Percentiles rank a stretch among this genome's conserved stretches.
These are phyloP conservation scores for Ectobius pallidus DNA, from an alignment of 2,888 invertebrate genomes.

Conservation along the genomic window DNA sequence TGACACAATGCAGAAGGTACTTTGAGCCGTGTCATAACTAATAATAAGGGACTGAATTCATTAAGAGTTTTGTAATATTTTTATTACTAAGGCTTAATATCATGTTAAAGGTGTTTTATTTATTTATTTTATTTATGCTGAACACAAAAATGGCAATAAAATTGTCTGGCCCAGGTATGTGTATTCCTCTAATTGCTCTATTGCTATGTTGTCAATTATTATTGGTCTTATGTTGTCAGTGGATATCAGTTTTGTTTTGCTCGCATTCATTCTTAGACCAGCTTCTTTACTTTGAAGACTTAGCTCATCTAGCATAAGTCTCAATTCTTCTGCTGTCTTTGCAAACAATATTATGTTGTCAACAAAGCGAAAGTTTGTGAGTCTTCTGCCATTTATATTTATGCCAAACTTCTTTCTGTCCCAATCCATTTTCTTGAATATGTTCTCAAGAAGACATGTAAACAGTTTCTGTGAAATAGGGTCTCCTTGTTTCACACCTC, in stretches of 20 bases:
- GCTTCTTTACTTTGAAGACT: constrained; percentile 4
- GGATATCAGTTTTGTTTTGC: neutral
- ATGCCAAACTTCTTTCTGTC: neutral
- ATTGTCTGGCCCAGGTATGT: neutral
- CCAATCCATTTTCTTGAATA: neutral
- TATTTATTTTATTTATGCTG: too few species aligned
- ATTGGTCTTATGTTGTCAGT: neutral
- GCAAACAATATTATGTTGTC: neutral
- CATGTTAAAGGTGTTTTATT: too few species aligned
- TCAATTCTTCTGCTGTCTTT: neutral
- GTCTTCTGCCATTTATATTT: constrained; percentile 1
- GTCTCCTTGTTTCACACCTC: neutral
- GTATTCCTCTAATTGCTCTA: neutral
- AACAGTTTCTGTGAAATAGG: neutral
- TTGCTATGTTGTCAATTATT: neutral
- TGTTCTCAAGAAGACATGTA: neutral
- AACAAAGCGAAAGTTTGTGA: neutral
- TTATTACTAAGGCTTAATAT: too few species aligned
- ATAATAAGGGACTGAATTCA: too few species aligned
- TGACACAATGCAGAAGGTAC: too few species aligned
- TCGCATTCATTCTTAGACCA: neutral
- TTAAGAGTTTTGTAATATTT: too few species aligned
- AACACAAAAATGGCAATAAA: too few species aligned
- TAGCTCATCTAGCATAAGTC: neutral
- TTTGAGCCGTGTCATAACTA: too few species aligned